Evolutionary conservation across 30 jellyfish, hydroid and myxozoan genomes (phyloP).

Genomic region (Phacellophora camtschatica): DNA sequence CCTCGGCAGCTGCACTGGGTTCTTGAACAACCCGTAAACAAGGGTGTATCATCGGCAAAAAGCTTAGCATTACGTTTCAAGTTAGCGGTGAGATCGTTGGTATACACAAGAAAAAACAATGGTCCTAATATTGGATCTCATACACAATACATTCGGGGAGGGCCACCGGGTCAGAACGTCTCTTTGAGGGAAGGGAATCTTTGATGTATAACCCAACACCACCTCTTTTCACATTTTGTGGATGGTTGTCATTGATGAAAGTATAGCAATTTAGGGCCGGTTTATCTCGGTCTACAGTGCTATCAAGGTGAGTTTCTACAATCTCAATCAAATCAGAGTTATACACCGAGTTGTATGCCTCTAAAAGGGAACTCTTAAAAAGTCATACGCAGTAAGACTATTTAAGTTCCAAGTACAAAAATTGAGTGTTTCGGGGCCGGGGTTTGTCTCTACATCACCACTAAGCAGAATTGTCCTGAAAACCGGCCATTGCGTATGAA

Average conservation of each 20-base stretch:
- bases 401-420: conserved; percentile 55
- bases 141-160: no score
- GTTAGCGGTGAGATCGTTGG: no score
- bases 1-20: no score
- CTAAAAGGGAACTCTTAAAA: no score
- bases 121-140: no score
- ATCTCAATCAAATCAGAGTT: conserved; percentile 52
- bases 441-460: conserved; percentile 66
- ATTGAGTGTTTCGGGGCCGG: conserved; percentile 62
- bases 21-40: no score
- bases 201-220: no score
- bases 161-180: no score
- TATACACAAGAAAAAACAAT: no score
- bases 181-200: no score
- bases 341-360: conserved; percentile 64
- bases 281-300: conserved; percentile 50
- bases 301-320: conserved; percentile 63
- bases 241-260: conserved; percentile 45
- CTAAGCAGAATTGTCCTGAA: conserved; percentile 57
- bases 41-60: no score
- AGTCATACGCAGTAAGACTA: conserved; percentile 66
- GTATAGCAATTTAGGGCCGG: conserved; percentile 52
- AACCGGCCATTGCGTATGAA: conserved; percentile 51
- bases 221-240: conserved; percentile 76
- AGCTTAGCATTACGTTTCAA: no score